Evolutionary conservation across 23 tunicate genomes (phyloP).

Genomic region (Ciona savignyi): DNA sequence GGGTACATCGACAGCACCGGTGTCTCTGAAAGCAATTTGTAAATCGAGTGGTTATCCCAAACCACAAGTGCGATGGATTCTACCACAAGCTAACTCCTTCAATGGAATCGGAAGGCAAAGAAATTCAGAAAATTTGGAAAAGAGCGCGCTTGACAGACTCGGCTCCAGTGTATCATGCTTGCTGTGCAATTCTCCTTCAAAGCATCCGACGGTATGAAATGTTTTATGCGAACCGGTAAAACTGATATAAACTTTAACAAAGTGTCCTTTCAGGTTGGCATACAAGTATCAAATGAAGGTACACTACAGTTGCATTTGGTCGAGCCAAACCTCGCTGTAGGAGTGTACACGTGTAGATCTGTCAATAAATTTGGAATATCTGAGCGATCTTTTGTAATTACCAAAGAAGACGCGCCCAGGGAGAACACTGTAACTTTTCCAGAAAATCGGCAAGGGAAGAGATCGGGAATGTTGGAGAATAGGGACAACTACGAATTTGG

Average conservation of each 20-base stretch:
- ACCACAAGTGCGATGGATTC: conserved; percentile 15
- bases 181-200: not conserved
- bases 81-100: not conserved
- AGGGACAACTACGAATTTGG: no score
- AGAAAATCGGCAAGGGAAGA: not conserved
- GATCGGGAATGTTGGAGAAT: not conserved
- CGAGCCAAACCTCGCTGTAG: not conserved
- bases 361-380: conserved; percentile 7
- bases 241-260: no score
- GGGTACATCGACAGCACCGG: not conserved
- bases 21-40: not conserved
- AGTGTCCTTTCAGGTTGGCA: not conserved
- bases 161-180: not conserved
- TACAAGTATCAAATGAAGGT: not conserved
- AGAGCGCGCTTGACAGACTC: not conserved
- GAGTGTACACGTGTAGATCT: conserved; percentile 26
- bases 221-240: no score
- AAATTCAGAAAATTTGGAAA: not conserved
- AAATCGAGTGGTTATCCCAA: conserved; percentile 17
- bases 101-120: not conserved
- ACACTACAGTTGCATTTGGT: not conserved
- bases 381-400: conserved; percentile 5
- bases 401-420: not conserved
- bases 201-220: not conserved
- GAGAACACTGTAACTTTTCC: no score